These are phyloP conservation scores for Drosophila santomea DNA, from an alignment of 1,140 invertebrate genomes.

Conservation along the genomic window DNA sequence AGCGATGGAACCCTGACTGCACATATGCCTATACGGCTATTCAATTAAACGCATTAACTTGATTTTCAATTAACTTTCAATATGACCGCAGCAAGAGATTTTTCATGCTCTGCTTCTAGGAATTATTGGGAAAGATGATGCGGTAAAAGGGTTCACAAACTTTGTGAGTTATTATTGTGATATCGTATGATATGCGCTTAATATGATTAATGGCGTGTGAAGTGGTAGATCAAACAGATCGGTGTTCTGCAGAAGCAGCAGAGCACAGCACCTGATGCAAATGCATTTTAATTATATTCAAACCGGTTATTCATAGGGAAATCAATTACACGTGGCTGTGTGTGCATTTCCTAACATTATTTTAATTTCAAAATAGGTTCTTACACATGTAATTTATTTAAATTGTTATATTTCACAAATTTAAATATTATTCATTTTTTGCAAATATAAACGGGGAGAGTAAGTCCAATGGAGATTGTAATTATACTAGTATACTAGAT, in stretches of 20 bases:
- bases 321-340: not conserved
- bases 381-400: no score
- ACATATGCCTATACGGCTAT: slow-evolving; percentile 65
- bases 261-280: not conserved
- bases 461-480: no score
- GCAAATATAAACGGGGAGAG: no score
- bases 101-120: slow-evolving; percentile 52
- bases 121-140: slow-evolving; percentile 34
- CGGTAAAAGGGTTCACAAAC: slow-evolving; percentile 15
- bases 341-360: no score
- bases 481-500: no score
- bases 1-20: slow-evolving; percentile 38
- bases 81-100: slow-evolving; percentile 60
- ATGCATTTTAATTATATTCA: not conserved
- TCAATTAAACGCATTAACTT: slow-evolving; percentile 82
- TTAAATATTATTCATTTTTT: no score
- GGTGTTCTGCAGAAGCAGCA: not conserved
- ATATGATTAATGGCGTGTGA: slow-evolving; percentile 36
- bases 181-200: slow-evolving; percentile 5
- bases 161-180: slow-evolving; percentile 11
- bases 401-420: no score
- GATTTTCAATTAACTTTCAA: slow-evolving; percentile 82
- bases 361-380: no score
- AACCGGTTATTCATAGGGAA: not conserved
- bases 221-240: slow-evolving; percentile 22